Conservation (phyloP, 2,113 vertebrate species). For the Labeo catla region DNA sequence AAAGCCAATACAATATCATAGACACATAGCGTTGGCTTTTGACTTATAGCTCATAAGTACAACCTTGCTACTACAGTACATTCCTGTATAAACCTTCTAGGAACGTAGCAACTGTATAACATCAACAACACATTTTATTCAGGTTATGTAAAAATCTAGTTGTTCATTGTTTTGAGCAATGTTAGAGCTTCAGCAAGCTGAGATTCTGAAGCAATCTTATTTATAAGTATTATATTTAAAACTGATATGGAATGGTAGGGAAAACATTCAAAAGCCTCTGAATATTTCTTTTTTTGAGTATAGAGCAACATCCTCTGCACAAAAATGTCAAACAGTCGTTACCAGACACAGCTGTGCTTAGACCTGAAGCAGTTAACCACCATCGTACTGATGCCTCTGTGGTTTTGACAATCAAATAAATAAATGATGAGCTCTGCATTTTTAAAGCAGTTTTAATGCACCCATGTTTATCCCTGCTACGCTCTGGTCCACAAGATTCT, state of each 20-base stretch:
- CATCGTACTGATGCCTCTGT: neutral
- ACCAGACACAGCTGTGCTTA: neutral
- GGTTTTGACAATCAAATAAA: constrained; percentile 48
- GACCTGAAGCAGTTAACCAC: constrained; percentile 10
- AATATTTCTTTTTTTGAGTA: neutral
- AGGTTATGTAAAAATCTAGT: neutral
- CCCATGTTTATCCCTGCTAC: constrained; percentile 2
- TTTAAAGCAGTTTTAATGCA: constrained; percentile 53
- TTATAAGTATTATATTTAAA: neutral
- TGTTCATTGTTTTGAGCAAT: constrained; percentile 8
- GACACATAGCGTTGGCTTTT: neutral
- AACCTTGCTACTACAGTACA: neutral
- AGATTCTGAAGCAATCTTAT: neutral
- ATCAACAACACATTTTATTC: neutral
- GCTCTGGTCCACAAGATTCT: constrained; percentile 16
- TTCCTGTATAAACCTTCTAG: neutral
- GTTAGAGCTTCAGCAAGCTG: neutral
- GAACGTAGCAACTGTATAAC: neutral
- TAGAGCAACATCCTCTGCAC: neutral
- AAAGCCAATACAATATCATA: neutral
- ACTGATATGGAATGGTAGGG: neutral
- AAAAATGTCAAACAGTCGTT: neutral
- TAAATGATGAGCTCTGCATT: constrained; percentile 55
- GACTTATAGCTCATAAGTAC: neutral
- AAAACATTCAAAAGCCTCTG: neutral